These are phyloP conservation scores for Agrilus cyanescens DNA, from an alignment of 2,888 invertebrate genomes.

Conservation along the genomic window DNA sequence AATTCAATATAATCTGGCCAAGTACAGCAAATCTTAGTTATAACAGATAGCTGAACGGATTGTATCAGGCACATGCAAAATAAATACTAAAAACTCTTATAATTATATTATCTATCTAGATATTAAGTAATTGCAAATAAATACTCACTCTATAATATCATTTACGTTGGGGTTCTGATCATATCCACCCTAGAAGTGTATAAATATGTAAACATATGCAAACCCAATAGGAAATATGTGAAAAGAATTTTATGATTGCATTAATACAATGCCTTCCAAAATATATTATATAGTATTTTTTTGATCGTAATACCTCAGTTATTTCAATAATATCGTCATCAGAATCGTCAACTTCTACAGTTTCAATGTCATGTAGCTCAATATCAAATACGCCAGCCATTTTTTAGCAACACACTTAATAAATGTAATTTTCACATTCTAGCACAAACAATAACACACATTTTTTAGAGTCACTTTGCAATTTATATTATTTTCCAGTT, in stretches of 20 bases:
- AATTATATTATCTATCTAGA: too few species aligned
- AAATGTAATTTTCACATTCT: too few species aligned
- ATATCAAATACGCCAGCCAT: conserved; percentile 90
- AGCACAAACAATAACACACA: too few species aligned
- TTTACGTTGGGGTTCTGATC: conserved; percentile 68
- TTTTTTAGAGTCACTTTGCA: too few species aligned
- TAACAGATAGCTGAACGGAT: neutral
- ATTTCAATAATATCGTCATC: conserved; percentile 82
- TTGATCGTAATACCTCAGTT: conserved; percentile 55
- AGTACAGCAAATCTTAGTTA: neutral
- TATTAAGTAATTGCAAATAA: neutral
- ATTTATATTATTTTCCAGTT: too few species aligned
- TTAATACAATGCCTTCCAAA: too few species aligned
- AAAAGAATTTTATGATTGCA: too few species aligned
- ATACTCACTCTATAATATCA: conserved; percentile 67
- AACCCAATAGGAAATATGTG: too few species aligned
- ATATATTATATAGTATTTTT: neutral
- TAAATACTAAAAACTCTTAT: too few species aligned
- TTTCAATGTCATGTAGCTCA: conserved; percentile 65
- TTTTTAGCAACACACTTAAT: conserved; percentile 15
- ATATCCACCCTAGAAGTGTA: conserved; percentile 59
- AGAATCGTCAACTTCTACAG: conserved; percentile 55
- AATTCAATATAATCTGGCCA: conserved; percentile 4
- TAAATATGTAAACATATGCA: conserved; percentile 23
- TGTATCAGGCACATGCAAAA: neutral